phyloP scores from a whole-genome alignment of 2,888 invertebrate genomes.

The Deladenus siricidicola region DNA sequence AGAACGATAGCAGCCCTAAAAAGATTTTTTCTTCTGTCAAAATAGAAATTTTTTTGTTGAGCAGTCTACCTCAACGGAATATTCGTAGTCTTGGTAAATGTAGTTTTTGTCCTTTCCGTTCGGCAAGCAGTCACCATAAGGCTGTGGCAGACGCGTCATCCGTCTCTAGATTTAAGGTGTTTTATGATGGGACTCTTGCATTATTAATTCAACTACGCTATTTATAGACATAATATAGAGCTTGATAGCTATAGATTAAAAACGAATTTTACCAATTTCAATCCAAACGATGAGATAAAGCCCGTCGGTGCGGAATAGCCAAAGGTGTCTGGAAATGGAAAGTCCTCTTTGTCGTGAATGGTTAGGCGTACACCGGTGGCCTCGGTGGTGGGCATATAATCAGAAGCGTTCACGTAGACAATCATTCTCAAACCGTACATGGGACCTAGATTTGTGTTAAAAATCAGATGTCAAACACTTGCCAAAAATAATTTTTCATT shows the following conservation, averaged over 20 bases:
- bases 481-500: neutral
- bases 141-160: constrained; percentile 41
- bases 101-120: constrained; percentile 45
- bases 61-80: constrained; percentile 51
- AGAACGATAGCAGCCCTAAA: constrained; percentile 48
- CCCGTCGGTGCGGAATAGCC: constrained; percentile 49
- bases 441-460: constrained; percentile 38
- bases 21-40: neutral
- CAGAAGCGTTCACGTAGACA: constrained; percentile 46
- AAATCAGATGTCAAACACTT: too few species aligned
- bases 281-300: constrained; percentile 46
- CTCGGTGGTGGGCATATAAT: constrained; percentile 51
- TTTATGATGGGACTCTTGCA: neutral
- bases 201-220: constrained; percentile 3
- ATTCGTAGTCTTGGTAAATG: constrained; percentile 43
- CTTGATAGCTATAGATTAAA: neutral
- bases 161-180: constrained; percentile 12
- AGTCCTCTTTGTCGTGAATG: constrained; percentile 50
- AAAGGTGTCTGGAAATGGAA: constrained; percentile 48
- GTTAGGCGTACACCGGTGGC: constrained; percentile 48
- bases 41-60: neutral
- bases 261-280: constrained; percentile 31
- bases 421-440: constrained; percentile 50
- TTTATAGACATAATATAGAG: constrained; percentile 3
- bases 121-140: constrained; percentile 48